Conservation (phyloP, 2,797 vertebrate species). For the Sebastes oblongus region DNA sequence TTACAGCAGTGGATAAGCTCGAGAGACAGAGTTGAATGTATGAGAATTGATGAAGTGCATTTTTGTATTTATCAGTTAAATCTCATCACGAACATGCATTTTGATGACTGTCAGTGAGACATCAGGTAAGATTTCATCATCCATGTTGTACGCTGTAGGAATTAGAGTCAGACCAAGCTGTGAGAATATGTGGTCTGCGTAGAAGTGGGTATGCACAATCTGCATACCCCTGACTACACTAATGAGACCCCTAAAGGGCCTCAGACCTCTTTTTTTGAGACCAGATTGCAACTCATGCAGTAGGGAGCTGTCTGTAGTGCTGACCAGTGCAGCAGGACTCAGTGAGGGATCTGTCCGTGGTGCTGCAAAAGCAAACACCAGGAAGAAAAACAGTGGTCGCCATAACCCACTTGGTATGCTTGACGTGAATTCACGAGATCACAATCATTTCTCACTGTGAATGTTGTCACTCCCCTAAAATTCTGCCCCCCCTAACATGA, state of each 20-base stretch:
- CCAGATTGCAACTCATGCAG: neutral
- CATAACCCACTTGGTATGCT: constrained; percentile 8
- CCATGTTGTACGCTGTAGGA: neutral
- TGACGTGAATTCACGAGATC: constrained; percentile 18
- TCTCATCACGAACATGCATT: neutral
- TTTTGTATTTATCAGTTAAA: neutral
- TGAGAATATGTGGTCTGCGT: neutral
- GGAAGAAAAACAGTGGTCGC: neutral
- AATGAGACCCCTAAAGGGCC: constrained; percentile 32
- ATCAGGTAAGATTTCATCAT: neutral
- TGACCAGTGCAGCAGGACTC: constrained; percentile 20
- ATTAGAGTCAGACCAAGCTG: constrained; percentile 13
- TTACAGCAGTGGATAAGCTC: neutral
- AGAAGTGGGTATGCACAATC: neutral
- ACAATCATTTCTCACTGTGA: constrained; percentile 1
- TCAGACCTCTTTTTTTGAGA: neutral
- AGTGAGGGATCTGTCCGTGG: constrained; percentile 48
- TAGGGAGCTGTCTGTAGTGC: constrained; percentile 56
- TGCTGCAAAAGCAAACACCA: constrained; percentile 14
- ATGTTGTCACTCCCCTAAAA: neutral
- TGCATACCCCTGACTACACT: constrained; percentile 17
- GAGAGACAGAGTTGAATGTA: neutral
- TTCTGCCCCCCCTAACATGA: neutral
- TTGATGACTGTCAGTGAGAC: neutral
- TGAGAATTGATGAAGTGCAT: neutral